These are phyloP conservation scores for Panthera tigris DNA, from an alignment of 2,113 vertebrate species.

Conservation along the genomic window DNA sequence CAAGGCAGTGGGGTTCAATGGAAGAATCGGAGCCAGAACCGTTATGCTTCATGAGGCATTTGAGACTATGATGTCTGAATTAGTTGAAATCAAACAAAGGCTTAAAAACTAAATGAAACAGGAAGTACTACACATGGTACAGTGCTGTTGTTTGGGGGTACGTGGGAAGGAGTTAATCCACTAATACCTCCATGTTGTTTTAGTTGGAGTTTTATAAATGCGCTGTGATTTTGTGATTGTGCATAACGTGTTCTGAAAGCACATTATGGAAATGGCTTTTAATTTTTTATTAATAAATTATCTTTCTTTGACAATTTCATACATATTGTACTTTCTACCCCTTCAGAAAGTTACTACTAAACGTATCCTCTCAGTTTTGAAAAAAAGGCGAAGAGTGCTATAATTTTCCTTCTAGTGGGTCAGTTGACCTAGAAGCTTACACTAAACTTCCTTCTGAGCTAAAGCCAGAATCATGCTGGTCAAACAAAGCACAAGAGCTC, in stretches of 20 bases:
- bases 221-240: neutral
- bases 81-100: neutral
- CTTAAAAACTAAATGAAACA: neutral
- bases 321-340: neutral
- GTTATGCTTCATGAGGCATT: neutral
- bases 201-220: neutral
- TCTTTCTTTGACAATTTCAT: neutral
- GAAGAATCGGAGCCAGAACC: slow-evolving; percentile 23
- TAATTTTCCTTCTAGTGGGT: neutral
- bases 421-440: neutral
- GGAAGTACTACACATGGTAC: neutral
- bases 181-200: neutral
- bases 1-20: neutral
- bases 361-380: neutral
- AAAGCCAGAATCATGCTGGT: neutral
- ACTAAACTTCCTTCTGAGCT: neutral
- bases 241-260: neutral
- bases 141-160: neutral
- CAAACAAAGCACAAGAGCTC: neutral
- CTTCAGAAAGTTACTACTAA: slow-evolving; percentile 26
- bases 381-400: neutral
- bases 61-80: slow-evolving; percentile 36
- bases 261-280: neutral
- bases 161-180: neutral
- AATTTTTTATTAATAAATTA: neutral